Base-by-base conservation (phyloP, 2,888 invertebrate genomes). In the Augochlorella aurata region DNA sequence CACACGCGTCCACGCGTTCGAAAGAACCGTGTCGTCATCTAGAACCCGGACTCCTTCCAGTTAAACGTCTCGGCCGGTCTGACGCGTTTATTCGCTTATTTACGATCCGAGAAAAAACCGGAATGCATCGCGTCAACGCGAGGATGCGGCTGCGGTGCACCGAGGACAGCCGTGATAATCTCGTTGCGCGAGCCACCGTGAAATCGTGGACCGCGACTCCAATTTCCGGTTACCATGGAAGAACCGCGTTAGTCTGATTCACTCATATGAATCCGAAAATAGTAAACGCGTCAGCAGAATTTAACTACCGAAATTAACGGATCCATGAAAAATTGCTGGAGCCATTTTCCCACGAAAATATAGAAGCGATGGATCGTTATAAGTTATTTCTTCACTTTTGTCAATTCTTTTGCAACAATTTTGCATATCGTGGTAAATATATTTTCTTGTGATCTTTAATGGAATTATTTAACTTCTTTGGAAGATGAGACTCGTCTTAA, bases 1-100 rank as follows among this genome's bases (percentile, higher is more conserved):
- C 81, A 84, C 81, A 81, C 82, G 78, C 77, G 73, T 54, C 58
- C 47, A 24, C 29, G 52, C 44, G 29, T 18, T 45, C 66, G 18
- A 82, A 75, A 73, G 58, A 77, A 66, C 44, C 21, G 29, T 77
- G 80, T 78, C 80, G 86, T 90, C 90, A 89, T 90, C 87, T 82
- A 45, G 86, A 85, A 85, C 84, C 87, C 90, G 87, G 87, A 89
- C 85, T 81, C 65, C 81, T 81, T 79, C 24, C 81, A 77, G 82
- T 74, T 74, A 77, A 87, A 69, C 74, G 61, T 44, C 68, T 29
- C 29, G 10, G 49, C 18, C n/a, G 10, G 68, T 16, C 16, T 29
- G 49, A 24, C 68, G 68, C 21, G 73, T 74, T 38, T 78, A 52
- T 49, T 65, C 70, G 76, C 44, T 79, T 74, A 74, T 83, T 81